phyloP scores from a whole-genome alignment of 2,888 invertebrate genomes.

The Nineta flava region DNA sequence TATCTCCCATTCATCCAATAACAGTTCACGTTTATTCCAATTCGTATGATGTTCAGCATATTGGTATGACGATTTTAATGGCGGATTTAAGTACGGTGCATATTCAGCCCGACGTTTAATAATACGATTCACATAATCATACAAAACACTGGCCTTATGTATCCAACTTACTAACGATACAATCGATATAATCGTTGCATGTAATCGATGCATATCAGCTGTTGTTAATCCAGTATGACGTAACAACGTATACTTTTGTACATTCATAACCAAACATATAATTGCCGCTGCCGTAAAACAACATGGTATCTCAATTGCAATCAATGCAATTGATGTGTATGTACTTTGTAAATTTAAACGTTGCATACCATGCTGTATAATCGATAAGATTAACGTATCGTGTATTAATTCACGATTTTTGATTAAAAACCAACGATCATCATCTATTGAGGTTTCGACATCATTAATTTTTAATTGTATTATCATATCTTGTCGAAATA shows the following conservation, averaged over 20 bases:
- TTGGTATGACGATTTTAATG: slow-evolving; percentile 33
- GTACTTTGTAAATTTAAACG: slow-evolving; percentile 35
- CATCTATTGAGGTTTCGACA: slow-evolving; percentile 22
- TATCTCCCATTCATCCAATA: slow-evolving; percentile 48
- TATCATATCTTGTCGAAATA: slow-evolving; percentile 27
- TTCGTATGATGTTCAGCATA: slow-evolving; percentile 37
- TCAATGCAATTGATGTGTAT: slow-evolving; percentile 36
- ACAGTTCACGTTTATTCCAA: slow-evolving; percentile 43
- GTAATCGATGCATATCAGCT: slow-evolving; percentile 31
- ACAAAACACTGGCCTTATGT: slow-evolving; percentile 38
- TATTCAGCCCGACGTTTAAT: slow-evolving; percentile 37
- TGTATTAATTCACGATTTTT: slow-evolving; percentile 33
- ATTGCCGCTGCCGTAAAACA: slow-evolving; percentile 40
- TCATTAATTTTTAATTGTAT: slow-evolving; percentile 26
- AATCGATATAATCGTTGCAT: slow-evolving; percentile 39
- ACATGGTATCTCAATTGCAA: slow-evolving; percentile 42
- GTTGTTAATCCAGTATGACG: slow-evolving; percentile 22
- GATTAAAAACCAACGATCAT: slow-evolving; percentile 36
- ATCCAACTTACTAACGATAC: slow-evolving; percentile 47
- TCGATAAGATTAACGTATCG: slow-evolving; percentile 27
- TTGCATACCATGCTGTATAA: slow-evolving; percentile 29
- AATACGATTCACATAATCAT: slow-evolving; percentile 38
- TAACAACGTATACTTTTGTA: slow-evolving; percentile 39
- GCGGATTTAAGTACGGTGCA: slow-evolving; percentile 48
- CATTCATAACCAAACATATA: slow-evolving; percentile 39